Evolutionary conservation across 2,113 vertebrate species (phyloP).

Genomic region (Anhinga rufa): DNA sequence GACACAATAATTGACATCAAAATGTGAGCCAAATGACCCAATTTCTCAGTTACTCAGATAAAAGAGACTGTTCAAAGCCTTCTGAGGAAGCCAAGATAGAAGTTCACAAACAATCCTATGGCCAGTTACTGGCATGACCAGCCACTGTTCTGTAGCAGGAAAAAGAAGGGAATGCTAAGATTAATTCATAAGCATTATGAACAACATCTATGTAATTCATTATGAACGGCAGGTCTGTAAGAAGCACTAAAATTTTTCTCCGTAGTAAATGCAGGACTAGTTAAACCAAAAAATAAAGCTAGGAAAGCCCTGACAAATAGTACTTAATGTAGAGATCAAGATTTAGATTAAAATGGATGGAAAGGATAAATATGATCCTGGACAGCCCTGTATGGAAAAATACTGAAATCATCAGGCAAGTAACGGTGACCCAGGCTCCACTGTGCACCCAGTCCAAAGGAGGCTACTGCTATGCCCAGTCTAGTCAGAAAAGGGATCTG

Average conservation of each 20-base stretch:
- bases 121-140: background rate
- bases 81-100: background rate
- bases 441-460: background rate
- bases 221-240: background rate
- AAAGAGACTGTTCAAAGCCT: background rate
- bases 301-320: background rate
- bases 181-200: background rate
- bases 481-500: background rate
- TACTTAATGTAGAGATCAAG: background rate
- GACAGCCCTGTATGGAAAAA: background rate
- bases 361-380: background rate
- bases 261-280: background rate
- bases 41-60: background rate
- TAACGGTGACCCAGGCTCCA: background rate
- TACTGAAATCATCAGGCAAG: background rate
- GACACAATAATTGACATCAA: background rate
- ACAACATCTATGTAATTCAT: background rate
- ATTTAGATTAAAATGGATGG: background rate
- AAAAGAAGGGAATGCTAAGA: background rate
- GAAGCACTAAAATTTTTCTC: background rate
- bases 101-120: background rate
- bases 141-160: background rate
- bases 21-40: background rate
- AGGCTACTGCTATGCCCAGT: background rate
- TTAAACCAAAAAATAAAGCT: background rate